phyloP scores from a whole-genome alignment of 2,888 invertebrate species.

The Hyles lineata region DNA sequence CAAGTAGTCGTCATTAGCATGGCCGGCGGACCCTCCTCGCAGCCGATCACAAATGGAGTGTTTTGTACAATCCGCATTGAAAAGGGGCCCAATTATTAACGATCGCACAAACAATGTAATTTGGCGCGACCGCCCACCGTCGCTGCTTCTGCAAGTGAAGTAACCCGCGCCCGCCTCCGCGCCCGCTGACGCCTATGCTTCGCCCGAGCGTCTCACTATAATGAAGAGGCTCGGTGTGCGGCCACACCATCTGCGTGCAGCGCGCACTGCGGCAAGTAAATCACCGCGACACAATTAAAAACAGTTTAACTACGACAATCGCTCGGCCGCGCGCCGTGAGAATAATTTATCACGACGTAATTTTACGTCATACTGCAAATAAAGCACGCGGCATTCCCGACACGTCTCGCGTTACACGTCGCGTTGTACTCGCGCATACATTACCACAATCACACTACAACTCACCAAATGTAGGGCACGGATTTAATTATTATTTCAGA shows the following conservation, averaged over 20 bases:
- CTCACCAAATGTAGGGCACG: too few relatives aligned
- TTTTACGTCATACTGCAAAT: not conserved
- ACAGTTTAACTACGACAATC: slow-evolving; percentile 8
- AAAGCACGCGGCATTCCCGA: not conserved
- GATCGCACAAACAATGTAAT: not conserved
- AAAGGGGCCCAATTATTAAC: not conserved
- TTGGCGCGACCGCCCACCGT: not conserved
- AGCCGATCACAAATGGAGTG: slow-evolving; percentile 3
- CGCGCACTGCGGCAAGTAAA: not conserved
- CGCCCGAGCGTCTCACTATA: not conserved
- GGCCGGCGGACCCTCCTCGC: not conserved
- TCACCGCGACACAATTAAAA: slow-evolving; percentile 8
- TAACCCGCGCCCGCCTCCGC: not conserved
- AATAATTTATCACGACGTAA: not conserved
- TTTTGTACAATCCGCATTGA: not conserved
- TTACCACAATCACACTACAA: too few relatives aligned
- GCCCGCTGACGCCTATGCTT: not conserved
- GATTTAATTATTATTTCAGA: too few relatives aligned
- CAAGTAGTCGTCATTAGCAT: not conserved
- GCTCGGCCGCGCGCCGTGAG: not conserved
- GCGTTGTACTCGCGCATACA: too few relatives aligned
- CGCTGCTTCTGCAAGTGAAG: not conserved
- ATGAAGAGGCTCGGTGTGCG: not conserved
- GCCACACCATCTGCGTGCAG: not conserved
- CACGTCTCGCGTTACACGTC: too few relatives aligned